Conservation (phyloP, 1,140 invertebrate genomes). For the Drosophila albomicans region DNA sequence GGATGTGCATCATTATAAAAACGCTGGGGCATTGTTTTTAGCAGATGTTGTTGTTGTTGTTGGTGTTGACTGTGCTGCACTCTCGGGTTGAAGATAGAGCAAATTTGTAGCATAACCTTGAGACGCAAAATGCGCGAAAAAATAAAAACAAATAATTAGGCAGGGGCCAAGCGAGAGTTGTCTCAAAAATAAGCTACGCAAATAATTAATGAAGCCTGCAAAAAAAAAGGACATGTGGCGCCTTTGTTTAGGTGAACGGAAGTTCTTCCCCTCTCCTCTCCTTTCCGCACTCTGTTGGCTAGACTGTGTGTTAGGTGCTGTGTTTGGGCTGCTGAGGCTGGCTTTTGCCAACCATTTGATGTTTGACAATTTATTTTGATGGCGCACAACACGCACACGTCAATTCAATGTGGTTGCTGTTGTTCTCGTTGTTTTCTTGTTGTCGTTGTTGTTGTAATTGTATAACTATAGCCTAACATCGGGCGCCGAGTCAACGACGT, state of each 20-base stretch:
- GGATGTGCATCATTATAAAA: conserved; percentile 59
- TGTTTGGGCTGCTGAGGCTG: conserved; percentile 51
- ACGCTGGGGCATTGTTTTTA: conserved; percentile 28
- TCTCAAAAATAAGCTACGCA: conserved; percentile 65
- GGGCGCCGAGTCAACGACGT: conserved; percentile 60
- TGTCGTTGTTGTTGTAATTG: conserved; percentile 23
- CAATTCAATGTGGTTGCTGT: conserved; percentile 16
- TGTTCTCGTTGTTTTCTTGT: conserved; percentile 34
- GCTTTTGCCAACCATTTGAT: conserved; percentile 56
- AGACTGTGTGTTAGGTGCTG: conserved; percentile 2
- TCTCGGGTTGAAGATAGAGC: conserved; percentile 24
- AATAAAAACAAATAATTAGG: conserved; percentile 67
- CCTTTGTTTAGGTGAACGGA: conserved; percentile 61
- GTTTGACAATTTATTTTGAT: conserved; percentile 81
- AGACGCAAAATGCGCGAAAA: conserved; percentile 33
- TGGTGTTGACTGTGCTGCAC: conserved; percentile 17
- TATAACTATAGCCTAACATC: conserved; percentile 44
- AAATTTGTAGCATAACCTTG: conserved; percentile 56
- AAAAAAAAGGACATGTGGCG: conserved; percentile 70
- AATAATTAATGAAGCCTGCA: conserved; percentile 67
- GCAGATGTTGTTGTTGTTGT: conserved; percentile 9
- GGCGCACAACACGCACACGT: conserved; percentile 65
- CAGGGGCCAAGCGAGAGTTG: conserved; percentile 16
- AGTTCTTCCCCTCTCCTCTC: conserved; percentile 11
- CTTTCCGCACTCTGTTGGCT: too few species aligned